phyloP scores from a whole-genome alignment of 2,888 invertebrate genomes.

The Aquatica leii region DNA sequence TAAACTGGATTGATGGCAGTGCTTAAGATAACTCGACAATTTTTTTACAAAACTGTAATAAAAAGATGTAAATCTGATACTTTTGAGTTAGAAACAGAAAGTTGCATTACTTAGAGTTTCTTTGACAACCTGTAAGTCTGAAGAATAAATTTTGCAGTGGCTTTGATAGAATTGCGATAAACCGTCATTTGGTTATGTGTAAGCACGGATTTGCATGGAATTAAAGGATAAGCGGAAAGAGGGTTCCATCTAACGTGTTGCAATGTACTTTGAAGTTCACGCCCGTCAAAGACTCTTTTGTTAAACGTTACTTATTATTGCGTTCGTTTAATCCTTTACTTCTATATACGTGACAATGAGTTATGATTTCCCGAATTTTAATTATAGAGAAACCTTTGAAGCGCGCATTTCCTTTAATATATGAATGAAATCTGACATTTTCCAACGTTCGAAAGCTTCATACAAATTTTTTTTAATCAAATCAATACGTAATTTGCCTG shows the following conservation, averaged over 20 bases:
- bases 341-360: constrained; percentile 58
- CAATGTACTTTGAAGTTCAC: constrained; percentile 59
- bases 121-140: constrained; percentile 24
- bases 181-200: constrained; percentile 58
- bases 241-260: constrained; percentile 55
- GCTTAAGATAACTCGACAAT: no score
- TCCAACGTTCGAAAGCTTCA: no score
- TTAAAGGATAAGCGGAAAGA: constrained; percentile 59
- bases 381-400: constrained; percentile 59
- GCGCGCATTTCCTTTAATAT: constrained; percentile 24
- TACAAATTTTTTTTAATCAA: no score
- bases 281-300: constrained; percentile 60
- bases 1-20: no score
- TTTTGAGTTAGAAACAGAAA: constrained; percentile 8
- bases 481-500: no score
- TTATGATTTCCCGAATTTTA: constrained; percentile 60
- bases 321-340: constrained; percentile 59
- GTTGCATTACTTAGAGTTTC: constrained; percentile 16
- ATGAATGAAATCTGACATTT: no score
- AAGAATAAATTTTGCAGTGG: constrained; percentile 55
- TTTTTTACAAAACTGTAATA: no score
- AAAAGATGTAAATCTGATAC: no score
- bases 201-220: constrained; percentile 58
- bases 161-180: constrained; percentile 56
- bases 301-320: constrained; percentile 61